These are phyloP conservation scores for Ctenicera cuprea DNA, from an alignment of 2,888 invertebrate genomes.

Conservation along the genomic window DNA sequence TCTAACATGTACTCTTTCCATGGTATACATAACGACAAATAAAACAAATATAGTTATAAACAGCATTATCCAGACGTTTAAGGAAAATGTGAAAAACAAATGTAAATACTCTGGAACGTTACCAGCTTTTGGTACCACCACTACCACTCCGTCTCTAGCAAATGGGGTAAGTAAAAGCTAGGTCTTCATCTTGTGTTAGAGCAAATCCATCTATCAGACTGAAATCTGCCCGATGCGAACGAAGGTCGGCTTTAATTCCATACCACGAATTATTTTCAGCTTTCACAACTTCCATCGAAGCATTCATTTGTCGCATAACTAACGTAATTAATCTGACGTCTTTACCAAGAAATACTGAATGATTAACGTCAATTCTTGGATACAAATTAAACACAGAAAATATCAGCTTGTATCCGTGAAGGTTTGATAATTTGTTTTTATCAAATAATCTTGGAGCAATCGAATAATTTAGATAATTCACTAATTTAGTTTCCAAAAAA, in stretches of 20 bases:
- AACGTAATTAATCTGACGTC: not conserved
- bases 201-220: conserved; percentile 4
- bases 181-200: not conserved
- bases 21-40: not conserved
- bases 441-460: not conserved
- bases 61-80: not conserved
- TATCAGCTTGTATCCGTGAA: conserved; percentile 5
- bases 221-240: not conserved
- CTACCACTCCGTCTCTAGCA: not conserved
- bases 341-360: not conserved
- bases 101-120: conserved; percentile 6
- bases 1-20: not conserved
- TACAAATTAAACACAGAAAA: not conserved
- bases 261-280: not conserved
- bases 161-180: conserved; percentile 2
- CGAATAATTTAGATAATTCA: not conserved
- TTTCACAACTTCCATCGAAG: not conserved
- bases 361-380: not conserved
- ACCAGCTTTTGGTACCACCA: conserved; percentile 8
- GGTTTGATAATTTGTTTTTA: not conserved
- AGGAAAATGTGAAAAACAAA: conserved; percentile 1
- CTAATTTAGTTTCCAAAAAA: not conserved
- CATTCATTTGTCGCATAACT: not conserved
- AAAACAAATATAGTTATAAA: not conserved
- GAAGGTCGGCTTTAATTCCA: not conserved